Evolutionary conservation across 2,888 invertebrate genomes (phyloP).

Genomic region (Drosophila nr. perissopoda): DNA sequence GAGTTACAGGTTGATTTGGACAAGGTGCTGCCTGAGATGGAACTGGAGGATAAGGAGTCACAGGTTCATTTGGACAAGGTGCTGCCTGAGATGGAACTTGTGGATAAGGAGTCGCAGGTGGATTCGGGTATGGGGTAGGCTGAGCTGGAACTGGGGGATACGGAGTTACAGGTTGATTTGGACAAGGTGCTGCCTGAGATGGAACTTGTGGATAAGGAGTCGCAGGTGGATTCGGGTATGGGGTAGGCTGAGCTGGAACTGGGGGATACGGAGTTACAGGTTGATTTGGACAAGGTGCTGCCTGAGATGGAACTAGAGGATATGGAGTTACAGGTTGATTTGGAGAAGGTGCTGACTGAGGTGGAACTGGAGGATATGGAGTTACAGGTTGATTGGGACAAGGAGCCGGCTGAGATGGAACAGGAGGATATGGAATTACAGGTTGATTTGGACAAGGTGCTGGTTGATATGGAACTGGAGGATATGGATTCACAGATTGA

Average conservation of each 20-base stretch:
- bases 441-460: slow-evolving; percentile 25
- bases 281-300: no score
- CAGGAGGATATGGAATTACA: neutral
- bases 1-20: neutral
- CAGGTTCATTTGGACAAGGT: slow-evolving; percentile 8
- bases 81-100: neutral
- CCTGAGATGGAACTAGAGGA: slow-evolving; percentile 1
- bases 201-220: no score
- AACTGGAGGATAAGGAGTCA: neutral
- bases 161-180: no score
- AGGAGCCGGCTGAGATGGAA: slow-evolving; percentile 11
- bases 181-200: no score
- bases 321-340: slow-evolving; percentile 17
- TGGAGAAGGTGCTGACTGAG: slow-evolving; percentile 10
- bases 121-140: slow-evolving; percentile 9
- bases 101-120: slow-evolving; percentile 10
- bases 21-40: neutral
- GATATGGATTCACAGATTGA: slow-evolving; percentile 9
- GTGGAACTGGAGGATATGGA: slow-evolving; percentile 14
- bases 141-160: slow-evolving; percentile 4
- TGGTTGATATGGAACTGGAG: neutral
- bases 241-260: no score
- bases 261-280: no score
- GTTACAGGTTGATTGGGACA: neutral
- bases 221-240: neutral